phyloP scores from a whole-genome alignment of 2,113 vertebrate genomes.

The Oreotrochilus melanogaster region DNA sequence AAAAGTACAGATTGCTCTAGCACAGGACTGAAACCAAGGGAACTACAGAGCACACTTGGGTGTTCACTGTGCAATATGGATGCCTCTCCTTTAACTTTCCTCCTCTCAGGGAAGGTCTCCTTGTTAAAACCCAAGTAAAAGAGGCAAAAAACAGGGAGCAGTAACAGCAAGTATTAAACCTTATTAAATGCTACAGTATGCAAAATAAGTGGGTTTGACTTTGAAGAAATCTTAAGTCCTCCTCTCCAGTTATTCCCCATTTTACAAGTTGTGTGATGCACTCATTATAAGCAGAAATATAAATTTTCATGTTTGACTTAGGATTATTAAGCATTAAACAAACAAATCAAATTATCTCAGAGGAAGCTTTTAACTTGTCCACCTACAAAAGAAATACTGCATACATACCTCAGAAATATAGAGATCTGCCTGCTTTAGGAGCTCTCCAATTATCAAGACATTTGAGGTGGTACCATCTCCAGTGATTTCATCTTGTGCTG shows the following conservation, averaged over 20 bases:
- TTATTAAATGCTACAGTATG: neutral
- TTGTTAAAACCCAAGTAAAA: neutral
- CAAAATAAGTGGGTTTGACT: fast-evolving
- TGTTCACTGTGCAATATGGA: slow-evolving; percentile 76
- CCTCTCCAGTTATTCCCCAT: neutral
- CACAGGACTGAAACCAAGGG: slow-evolving; percentile 80
- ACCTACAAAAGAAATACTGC: neutral
- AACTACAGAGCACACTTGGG: slow-evolving; percentile 81
- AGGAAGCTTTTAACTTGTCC: neutral
- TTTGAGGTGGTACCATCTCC: slow-evolving; percentile 98
- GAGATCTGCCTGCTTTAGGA: slow-evolving; percentile 95
- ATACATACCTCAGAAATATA: slow-evolving; percentile 92
- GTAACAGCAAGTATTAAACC: neutral
- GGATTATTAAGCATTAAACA: neutral
- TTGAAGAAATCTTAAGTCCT: neutral
- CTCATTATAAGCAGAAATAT: neutral
- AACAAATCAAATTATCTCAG: neutral
- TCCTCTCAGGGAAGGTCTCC: neutral
- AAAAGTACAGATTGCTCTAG: slow-evolving; percentile 81
- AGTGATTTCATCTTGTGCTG: slow-evolving; percentile 98
- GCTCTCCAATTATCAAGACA: slow-evolving; percentile 95
- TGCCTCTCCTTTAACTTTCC: fast-evolving
- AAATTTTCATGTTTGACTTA: neutral
- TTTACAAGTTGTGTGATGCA: neutral
- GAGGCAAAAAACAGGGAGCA: neutral